Evolutionary conservation across 2,888 invertebrate species (phyloP).

Genomic region (Dicyrtomina minuta): DNA sequence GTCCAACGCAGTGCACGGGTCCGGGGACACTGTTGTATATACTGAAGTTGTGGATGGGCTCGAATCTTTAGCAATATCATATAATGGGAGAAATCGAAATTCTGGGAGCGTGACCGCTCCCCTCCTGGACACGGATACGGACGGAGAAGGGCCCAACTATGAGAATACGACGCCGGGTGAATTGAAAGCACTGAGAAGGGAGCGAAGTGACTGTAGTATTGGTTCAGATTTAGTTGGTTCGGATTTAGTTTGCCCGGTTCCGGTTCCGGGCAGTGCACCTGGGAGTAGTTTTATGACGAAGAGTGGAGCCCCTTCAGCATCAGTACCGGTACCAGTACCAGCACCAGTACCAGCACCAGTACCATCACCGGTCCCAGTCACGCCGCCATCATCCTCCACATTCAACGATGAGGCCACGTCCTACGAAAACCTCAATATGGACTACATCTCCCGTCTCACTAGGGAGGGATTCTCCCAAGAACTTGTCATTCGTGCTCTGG

Average conservation of each 20-base stretch:
- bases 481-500: slow-evolving; percentile 85
- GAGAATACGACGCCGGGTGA: slow-evolving; percentile 61
- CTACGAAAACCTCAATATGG: slow-evolving; percentile 87
- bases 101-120: background rate
- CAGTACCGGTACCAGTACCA: too few relatives aligned
- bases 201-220: background rate
- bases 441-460: slow-evolving; percentile 83
- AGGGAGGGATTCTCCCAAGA: slow-evolving; percentile 88
- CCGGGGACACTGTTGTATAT: slow-evolving; percentile 38
- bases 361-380: background rate
- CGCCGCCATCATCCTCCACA: background rate
- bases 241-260: background rate
- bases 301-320: too few relatives aligned
- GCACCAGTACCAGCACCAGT: too few relatives aligned
- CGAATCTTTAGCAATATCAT: slow-evolving; percentile 44
- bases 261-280: too few relatives aligned
- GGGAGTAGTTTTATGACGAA: too few relatives aligned
- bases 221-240: background rate
- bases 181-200: background rate
- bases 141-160: slow-evolving; percentile 60
- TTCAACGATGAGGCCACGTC: slow-evolving; percentile 57
- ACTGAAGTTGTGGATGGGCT: slow-evolving; percentile 50
- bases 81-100: background rate
- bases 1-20: slow-evolving; percentile 44
- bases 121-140: background rate